Base-by-base conservation (phyloP, 1,140 invertebrate species). In the Microplitis mediator region DNA sequence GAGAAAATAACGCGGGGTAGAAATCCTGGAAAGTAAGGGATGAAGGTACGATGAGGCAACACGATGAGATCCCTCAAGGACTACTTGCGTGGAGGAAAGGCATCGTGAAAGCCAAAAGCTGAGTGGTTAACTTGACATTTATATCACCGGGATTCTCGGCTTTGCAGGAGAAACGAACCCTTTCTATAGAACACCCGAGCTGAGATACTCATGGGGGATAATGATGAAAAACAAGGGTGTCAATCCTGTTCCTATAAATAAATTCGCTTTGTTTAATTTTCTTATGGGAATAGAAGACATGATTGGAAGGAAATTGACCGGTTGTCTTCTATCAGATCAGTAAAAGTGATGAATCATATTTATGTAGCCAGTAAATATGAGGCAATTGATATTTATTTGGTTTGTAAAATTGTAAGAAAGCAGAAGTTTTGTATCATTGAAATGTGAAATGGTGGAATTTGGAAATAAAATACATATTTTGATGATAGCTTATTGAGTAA, bases 41-140 rank as follows among this genome's bases (percentile, higher is more conserved):
- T 60, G 60, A 62, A 56, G 45, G 72, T 68, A 72, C 72, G 34
- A 62, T 13, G 23, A 23, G 23, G 23, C 23, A 23, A 23, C 23
- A 23, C 6, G 5, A 13, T 35, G 75, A 82, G 66, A 58, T 69
- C 51, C 8, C 45, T 68, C 63, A 56, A 73, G 52, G 31, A 68
- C 35, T 61, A 61, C n/a, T 31, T 35, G 56, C 56, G 13, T 50
- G 16, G 14, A 8, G 31, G 50, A 23, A 45, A 60, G 62, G 64
- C 61, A 64, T 32, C 35, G 68, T 66, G 75, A 79, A 78, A 72
- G 76, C 76, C 76, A 74, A 81, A 85, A 85, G 83, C 79, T 80
- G 80, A 83, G 78, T 82, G 79, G 69, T 82, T 79, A 86, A 85
- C 80, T 85, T 85, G 84, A 87, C 85, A 85, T 87, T 87, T 85